phyloP scores from a whole-genome alignment of 2,797 vertebrate species.

The Nannoperca australis region DNA sequence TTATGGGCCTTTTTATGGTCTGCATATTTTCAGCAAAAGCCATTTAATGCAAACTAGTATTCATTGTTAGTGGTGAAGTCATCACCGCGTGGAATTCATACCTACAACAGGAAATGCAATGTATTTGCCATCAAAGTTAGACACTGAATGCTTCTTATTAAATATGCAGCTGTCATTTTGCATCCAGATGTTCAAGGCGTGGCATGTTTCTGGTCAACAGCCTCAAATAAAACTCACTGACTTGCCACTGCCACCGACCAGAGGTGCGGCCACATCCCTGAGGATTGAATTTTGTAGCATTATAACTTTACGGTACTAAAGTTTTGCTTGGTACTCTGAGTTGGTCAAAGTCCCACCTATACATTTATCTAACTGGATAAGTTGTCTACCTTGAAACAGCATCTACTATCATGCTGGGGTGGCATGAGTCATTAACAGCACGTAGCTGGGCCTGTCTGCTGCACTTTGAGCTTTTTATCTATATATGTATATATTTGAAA shows the following conservation, averaged over 20 bases:
- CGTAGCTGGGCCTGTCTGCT: neutral
- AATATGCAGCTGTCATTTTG: neutral
- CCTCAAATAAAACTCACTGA: no score
- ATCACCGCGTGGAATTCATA: no score
- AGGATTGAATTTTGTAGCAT: neutral
- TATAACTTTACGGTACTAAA: neutral
- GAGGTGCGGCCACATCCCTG: no score
- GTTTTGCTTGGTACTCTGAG: neutral
- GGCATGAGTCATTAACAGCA: neutral
- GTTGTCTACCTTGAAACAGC: conserved; percentile 15
- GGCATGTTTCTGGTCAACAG: no score
- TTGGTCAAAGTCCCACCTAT: conserved; percentile 1
- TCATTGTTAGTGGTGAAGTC: no score
- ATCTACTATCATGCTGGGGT: neutral
- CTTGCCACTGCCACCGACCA: no score
- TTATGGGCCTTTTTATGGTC: no score
- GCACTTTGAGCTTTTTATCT: neutral
- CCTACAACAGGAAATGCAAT: neutral
- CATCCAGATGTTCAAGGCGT: no score
- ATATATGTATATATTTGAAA: no score
- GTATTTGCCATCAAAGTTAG: neutral
- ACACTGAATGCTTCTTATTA: neutral
- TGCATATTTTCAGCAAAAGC: neutral
- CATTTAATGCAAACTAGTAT: no score
- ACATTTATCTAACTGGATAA: neutral